phyloP scores from a whole-genome alignment of 1,140 invertebrate genomes.

The Portunus trituberculatus region DNA sequence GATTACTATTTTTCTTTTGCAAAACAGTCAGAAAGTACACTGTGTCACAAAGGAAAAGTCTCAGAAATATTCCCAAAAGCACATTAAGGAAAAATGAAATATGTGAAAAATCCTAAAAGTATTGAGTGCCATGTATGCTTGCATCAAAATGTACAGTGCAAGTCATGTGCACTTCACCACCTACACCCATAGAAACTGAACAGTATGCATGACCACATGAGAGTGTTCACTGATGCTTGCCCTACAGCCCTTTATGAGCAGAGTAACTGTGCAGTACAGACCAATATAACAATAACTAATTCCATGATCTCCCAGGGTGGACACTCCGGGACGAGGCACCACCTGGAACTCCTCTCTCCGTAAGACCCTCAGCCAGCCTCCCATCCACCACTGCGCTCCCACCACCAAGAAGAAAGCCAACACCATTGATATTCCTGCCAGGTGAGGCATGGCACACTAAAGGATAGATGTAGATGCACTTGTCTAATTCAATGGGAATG shows the following conservation, averaged over 20 bases:
- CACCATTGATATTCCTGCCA: slow-evolving; percentile 64
- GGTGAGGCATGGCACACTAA: background rate
- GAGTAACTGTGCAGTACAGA: background rate
- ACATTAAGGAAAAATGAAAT: background rate
- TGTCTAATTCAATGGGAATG: no score
- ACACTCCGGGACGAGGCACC: slow-evolving; percentile 9
- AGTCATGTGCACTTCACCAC: background rate
- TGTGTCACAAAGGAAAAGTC: background rate
- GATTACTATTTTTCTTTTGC: no score
- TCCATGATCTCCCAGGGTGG: slow-evolving; percentile 49
- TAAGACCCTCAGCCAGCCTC: slow-evolving; percentile 64
- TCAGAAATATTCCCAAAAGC: background rate
- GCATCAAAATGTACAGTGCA: background rate
- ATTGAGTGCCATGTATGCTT: background rate
- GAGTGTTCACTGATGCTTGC: background rate
- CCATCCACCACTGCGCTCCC: background rate
- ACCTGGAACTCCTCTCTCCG: slow-evolving; percentile 59
- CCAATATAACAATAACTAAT: background rate
- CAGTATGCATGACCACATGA: background rate
- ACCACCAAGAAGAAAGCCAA: slow-evolving; percentile 64
- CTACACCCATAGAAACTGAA: background rate
- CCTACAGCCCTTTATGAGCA: background rate
- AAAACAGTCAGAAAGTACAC: background rate
- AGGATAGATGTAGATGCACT: no score
- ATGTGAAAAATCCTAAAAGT: background rate